phyloP scores from a whole-genome alignment of 1,140 invertebrate genomes.

The Carposina sasakii region DNA sequence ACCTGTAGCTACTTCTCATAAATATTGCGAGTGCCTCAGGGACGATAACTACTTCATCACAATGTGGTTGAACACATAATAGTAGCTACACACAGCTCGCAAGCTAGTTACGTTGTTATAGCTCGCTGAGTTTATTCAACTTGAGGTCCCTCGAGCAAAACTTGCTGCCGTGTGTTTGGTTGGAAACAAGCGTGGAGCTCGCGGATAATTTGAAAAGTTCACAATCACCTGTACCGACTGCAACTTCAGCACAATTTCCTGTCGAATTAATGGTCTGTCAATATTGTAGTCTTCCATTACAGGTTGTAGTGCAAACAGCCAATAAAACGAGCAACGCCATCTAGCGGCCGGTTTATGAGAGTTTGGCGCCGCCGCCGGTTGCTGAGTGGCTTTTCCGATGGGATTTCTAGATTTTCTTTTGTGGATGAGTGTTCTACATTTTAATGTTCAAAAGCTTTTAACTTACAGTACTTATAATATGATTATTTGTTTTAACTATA shows the following conservation, averaged over 20 bases:
- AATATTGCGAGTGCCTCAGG: too few species aligned
- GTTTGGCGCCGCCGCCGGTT: constrained; percentile 12
- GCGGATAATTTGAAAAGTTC: constrained; percentile 71
- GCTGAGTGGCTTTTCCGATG: too few species aligned
- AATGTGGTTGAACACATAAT: too few species aligned
- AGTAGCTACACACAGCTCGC: too few species aligned
- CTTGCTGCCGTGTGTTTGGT: constrained; percentile 41
- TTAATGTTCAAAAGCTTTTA: too few species aligned
- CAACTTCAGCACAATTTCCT: constrained; percentile 69
- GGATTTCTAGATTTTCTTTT: too few species aligned
- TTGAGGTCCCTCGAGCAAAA: constrained; percentile 27
- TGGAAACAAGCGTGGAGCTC: constrained; percentile 54
- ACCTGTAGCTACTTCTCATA: too few species aligned
- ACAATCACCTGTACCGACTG: constrained; percentile 62
- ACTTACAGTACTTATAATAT: too few species aligned
- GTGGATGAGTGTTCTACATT: too few species aligned
- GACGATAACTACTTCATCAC: too few species aligned
- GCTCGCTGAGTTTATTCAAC: constrained; percentile 32
- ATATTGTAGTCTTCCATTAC: constrained; percentile 69
- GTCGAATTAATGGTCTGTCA: constrained; percentile 71
- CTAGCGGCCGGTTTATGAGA: constrained; percentile 53
- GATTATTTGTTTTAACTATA: too few species aligned
- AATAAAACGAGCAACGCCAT: constrained; percentile 62
- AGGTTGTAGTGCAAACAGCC: constrained; percentile 59
- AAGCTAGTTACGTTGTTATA: constrained; percentile 12